Base-by-base conservation (phyloP, 2,888 invertebrate species). In the Notodonta dromedarius region DNA sequence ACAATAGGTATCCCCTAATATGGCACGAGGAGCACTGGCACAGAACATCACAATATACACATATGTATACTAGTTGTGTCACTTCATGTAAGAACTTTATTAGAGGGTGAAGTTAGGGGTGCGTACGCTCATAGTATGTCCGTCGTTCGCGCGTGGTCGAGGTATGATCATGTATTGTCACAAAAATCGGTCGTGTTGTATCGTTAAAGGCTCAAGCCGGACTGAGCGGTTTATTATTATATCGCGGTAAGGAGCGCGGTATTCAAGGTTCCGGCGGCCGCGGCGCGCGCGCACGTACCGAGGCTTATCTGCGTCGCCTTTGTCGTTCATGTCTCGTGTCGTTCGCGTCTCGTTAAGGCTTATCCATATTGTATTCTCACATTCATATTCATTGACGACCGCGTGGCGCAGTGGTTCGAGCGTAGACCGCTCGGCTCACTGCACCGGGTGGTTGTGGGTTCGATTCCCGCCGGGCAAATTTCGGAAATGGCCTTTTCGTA, bases 211-310 rank as follows among this genome's bases (percentile, higher is more conserved):
- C 84, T 88, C 82, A 80, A 77, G 86, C 85, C 89, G 87, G 80
- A 93, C 93, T 93, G 93, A 91, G 87, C 87, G 80, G 85, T 86
- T 90, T 89, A 88, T 93, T 90, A 89, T 91, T 89, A 84, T 89
- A 88, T 83, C 82, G 89, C 85, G 87, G 88, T 87, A 89, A 89
- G 90, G 91, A 91, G 90, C 86, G 85, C 83, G 83, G 83, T 82
- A 83, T 81, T 89, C 93, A 92, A 92, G 93, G 92, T 91, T 89
- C 82, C 77, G 77, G 78, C 83, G 85, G 85, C 84, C 84, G 87
- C 85, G 83, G 84, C 77, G 77, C 79, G 79, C 86, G 78, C 86
- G 74, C 85, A 88, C 89, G 88, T 88, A 87, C 73, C 84, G 83
- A 78, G 83, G 85, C 86, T 91, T 91, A 91, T 92, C 92, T 89